These are phyloP conservation scores for Dascillus cervinus DNA, from an alignment of 2,888 invertebrate genomes.

Conservation along the genomic window DNA sequence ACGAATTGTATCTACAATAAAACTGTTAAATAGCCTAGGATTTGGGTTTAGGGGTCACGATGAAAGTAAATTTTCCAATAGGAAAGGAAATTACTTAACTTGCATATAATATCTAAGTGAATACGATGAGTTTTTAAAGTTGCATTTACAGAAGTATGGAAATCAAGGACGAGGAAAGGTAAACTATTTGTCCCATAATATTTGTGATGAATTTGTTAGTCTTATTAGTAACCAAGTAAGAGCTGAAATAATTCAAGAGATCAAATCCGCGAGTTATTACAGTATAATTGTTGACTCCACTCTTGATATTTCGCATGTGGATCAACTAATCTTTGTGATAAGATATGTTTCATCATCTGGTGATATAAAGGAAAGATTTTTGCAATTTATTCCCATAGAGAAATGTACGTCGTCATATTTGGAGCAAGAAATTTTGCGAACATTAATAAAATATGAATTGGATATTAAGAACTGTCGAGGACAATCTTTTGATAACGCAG, in stretches of 20 bases:
- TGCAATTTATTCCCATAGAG: neutral
- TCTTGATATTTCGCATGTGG: conserved; percentile 20
- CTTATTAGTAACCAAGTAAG: neutral
- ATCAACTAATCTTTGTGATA: conserved; percentile 25
- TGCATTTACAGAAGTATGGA: neutral
- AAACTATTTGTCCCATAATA: conserved; percentile 1
- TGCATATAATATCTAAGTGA: neutral
- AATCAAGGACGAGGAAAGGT: neutral
- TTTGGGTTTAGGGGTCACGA: neutral
- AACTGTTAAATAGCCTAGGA: neutral
- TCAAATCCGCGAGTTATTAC: conserved; percentile 22
- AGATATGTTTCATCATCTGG: conserved; percentile 18
- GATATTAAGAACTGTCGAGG: conserved; percentile 1
- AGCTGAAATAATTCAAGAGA: conserved; percentile 9
- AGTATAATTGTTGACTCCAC: conserved; percentile 28
- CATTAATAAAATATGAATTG: neutral
- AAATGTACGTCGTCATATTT: neutral
- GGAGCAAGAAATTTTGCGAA: neutral
- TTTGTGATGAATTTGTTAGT: conserved; percentile 1
- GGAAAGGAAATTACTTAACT: conserved; percentile 1
- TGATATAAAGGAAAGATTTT: conserved; percentile 1
- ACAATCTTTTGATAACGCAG: conserved; percentile 2
- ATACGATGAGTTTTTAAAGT: conserved; percentile 1
- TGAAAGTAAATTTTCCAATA: neutral
- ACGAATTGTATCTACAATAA: conserved; percentile 1